These are phyloP conservation scores for Parthenolecanium corni DNA, from an alignment of 2,888 invertebrate species.

Conservation along the genomic window DNA sequence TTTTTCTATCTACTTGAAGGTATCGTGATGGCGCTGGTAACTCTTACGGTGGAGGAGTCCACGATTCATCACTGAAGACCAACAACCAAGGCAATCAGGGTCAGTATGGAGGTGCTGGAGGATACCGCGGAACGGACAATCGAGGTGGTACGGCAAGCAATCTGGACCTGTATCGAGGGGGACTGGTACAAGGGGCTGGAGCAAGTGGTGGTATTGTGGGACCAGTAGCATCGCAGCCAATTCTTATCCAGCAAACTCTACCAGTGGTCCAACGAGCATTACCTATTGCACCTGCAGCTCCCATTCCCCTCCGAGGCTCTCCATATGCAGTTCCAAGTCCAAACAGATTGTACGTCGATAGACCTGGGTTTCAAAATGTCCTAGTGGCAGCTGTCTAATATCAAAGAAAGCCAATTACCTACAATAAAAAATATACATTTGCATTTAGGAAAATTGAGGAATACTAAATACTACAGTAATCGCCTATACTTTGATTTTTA, in stretches of 20 bases:
- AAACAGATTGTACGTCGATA: constrained; percentile 33
- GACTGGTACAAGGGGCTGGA: constrained; percentile 30
- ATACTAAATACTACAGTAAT: no score
- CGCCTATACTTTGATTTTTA: no score
- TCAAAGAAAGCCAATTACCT: no score
- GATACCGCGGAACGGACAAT: constrained; percentile 31
- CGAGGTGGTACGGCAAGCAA: constrained; percentile 30
- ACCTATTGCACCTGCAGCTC: constrained; percentile 14
- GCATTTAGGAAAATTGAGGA: no score
- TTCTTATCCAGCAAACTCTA: background rate
- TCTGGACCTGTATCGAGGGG: constrained; percentile 30
- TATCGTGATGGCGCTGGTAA: constrained; percentile 34
- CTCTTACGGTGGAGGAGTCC: constrained; percentile 34
- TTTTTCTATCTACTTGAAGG: constrained; percentile 26
- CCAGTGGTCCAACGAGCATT: constrained; percentile 1
- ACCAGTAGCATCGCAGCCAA: constrained; percentile 4
- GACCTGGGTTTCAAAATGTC: constrained; percentile 18
- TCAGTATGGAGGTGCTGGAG: constrained; percentile 33
- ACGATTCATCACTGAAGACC: constrained; percentile 34
- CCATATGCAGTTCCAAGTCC: constrained; percentile 34
- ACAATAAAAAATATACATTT: no score
- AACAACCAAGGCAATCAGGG: constrained; percentile 32
- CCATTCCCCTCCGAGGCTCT: constrained; percentile 30
- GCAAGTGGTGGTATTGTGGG: constrained; percentile 21
- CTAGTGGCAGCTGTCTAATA: background rate